Evolutionary conservation across 2,888 invertebrate species (phyloP), one percentile per base, ranked within the genome.

Genomic region (Leptopilina myrica): DNA sequence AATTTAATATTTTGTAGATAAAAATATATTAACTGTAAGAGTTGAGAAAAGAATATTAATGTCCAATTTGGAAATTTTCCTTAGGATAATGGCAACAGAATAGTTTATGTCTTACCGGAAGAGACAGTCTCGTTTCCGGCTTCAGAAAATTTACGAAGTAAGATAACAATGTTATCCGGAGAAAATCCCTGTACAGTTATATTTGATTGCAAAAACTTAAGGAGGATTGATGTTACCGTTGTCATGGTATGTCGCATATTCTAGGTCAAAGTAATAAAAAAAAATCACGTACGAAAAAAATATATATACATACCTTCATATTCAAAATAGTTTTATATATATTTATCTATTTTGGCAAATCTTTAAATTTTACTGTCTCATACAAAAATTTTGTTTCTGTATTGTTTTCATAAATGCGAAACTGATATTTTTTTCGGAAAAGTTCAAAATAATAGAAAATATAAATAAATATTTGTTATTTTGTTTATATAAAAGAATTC

Each of bases 221-320:
- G 92, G 77, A 93, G 92, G 84, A 94, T 95, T 83, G 95, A 95
- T 88, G 93, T 93, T 6, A 95, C 95, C 1, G 94, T 94, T 11
- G 94, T 93, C 14, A 92, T 93, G 91, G 94, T 94, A 92, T 91
- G 64, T 66, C 80, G 64, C 80, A 26, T 67, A 15, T 77, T 77
- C 67, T 81, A 26, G 43, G 33, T 69, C 9, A 80, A 76, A 80
- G 15, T 62, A 62, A 62, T 15, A 62, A 62, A 62, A 62, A 59
- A 15, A 62, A 62, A 20, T 49, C 49, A 49, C 49, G 49, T 9
- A 15, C 62, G 20, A 62, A 62, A 62, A 62, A 59, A 20, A 20
- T 20, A 20, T n/a, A 59, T 59, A 6, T 14, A n/a, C 8, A 33
- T 33, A 33, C 3, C 56, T 59, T 59, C 59, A n/a, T n/a, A n/a